Evolutionary conservation across 1,140 invertebrate genomes (phyloP).

Genomic region (Drepana arcuata): DNA sequence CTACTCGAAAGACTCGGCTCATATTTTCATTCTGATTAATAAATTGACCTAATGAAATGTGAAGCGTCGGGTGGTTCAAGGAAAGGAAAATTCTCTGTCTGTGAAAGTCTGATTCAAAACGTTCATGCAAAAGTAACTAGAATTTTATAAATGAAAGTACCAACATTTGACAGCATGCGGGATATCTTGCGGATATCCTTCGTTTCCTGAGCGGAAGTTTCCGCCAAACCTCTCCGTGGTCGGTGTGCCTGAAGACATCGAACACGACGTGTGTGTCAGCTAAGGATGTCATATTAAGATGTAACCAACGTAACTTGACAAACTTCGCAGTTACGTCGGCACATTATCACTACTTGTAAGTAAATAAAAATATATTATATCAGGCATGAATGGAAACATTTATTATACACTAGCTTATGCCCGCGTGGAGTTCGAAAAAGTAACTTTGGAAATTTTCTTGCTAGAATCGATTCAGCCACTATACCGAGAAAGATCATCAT

Average conservation of each 20-base stretch:
- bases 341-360: slow-evolving; percentile 39
- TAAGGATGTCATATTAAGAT: slow-evolving; percentile 21
- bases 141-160: background rate
- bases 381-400: too few relatives aligned
- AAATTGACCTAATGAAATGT: too few relatives aligned
- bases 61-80: too few relatives aligned
- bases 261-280: slow-evolving; percentile 20
- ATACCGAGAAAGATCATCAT: too few relatives aligned
- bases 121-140: background rate
- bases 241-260: slow-evolving; percentile 17
- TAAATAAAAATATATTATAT: too few relatives aligned
- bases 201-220: slow-evolving; percentile 27
- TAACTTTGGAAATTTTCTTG: too few relatives aligned
- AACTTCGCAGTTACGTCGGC: slow-evolving; percentile 29
- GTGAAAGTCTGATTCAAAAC: background rate
- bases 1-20: too few relatives aligned
- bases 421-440: too few relatives aligned
- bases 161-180: slow-evolving; percentile 24
- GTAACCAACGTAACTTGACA: slow-evolving; percentile 15
- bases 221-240: slow-evolving; percentile 22
- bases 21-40: too few relatives aligned
- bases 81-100: background rate
- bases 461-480: too few relatives aligned
- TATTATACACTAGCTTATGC: too few relatives aligned
- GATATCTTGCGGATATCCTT: slow-evolving; percentile 32